Percentiles rank a stretch among this genome's conserved stretches.
phyloP scores from a whole-genome alignment of 2,888 invertebrate species.

The Cartodere bifasciata region DNA sequence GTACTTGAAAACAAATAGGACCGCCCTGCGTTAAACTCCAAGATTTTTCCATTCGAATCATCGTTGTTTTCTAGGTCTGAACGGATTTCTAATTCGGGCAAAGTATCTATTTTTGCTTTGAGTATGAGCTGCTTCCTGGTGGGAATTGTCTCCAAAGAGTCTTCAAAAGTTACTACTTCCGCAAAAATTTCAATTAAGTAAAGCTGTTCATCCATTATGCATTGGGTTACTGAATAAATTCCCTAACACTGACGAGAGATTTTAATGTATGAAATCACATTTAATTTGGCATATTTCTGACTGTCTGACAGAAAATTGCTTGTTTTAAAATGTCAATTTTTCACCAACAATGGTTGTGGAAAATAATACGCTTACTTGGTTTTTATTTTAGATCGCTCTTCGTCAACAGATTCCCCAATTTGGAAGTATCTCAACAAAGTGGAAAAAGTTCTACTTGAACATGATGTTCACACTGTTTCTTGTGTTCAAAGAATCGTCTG shows the following conservation, averaged over 20 bases:
- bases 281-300: not conserved
- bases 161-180: slow-evolving; percentile 38
- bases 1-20: slow-evolving; percentile 41
- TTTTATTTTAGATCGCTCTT: no score
- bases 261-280: slow-evolving; percentile 20
- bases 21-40: slow-evolving; percentile 37
- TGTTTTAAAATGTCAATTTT: no score
- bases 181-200: slow-evolving; percentile 45
- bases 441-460: no score
- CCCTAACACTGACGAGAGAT: not conserved
- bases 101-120: slow-evolving; percentile 39
- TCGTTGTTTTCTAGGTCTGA: slow-evolving; percentile 3
- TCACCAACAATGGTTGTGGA: no score
- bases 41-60: slow-evolving; percentile 6
- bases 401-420: no score
- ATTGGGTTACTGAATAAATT: slow-evolving; percentile 6
- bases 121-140: slow-evolving; percentile 37
- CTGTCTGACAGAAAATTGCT: no score
- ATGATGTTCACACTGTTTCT: no score
- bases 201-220: slow-evolving; percentile 35
- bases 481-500: slow-evolving; percentile 51
- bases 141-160: slow-evolving; percentile 26
- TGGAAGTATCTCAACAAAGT: no score
- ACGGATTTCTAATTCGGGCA: slow-evolving; percentile 36
- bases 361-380: no score